Percentiles rank a stretch among this genome's conserved stretches.
phyloP scores from a whole-genome alignment of 1,140 invertebrate species.

The Drosophila tristis region DNA sequence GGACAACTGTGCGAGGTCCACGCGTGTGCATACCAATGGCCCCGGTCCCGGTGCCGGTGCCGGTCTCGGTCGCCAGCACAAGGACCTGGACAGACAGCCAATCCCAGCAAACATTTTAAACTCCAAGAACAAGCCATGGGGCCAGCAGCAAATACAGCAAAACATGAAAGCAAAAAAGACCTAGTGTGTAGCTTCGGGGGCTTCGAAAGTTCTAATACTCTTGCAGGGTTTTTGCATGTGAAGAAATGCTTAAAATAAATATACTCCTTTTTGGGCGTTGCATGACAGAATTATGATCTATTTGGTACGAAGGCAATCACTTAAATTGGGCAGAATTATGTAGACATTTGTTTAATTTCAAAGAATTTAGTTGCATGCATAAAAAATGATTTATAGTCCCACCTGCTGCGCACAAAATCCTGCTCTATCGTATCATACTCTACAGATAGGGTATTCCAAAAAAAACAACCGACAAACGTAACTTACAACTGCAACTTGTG shows the following conservation, averaged over 20 bases:
- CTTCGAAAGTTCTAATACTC: constrained; percentile 7
- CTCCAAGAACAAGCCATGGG: constrained; percentile 11
- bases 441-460: not conserved
- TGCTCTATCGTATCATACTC: no score
- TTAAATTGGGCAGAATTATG: no score
- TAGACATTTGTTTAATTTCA: no score
- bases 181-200: constrained; percentile 14
- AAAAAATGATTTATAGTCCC: not conserved
- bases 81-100: constrained; percentile 18
- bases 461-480: constrained; percentile 21
- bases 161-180: constrained; percentile 22
- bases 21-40: constrained; percentile 77
- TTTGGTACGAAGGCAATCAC: no score
- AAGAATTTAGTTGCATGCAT: not conserved
- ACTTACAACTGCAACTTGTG: constrained; percentile 63
- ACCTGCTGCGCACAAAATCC: no score
- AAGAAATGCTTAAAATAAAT: no score
- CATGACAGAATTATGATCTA: no score
- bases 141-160: constrained; percentile 45
- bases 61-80: constrained; percentile 12
- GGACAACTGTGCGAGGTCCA: constrained; percentile 77
- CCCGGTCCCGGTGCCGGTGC: not conserved
- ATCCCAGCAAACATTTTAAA: constrained; percentile 77
- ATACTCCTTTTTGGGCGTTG: no score
- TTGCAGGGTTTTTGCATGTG: not conserved